These are phyloP conservation scores for Patiria pectinifera DNA, from an alignment of 53 echinoderm and acorn worm genomes.

Conservation along the genomic window DNA sequence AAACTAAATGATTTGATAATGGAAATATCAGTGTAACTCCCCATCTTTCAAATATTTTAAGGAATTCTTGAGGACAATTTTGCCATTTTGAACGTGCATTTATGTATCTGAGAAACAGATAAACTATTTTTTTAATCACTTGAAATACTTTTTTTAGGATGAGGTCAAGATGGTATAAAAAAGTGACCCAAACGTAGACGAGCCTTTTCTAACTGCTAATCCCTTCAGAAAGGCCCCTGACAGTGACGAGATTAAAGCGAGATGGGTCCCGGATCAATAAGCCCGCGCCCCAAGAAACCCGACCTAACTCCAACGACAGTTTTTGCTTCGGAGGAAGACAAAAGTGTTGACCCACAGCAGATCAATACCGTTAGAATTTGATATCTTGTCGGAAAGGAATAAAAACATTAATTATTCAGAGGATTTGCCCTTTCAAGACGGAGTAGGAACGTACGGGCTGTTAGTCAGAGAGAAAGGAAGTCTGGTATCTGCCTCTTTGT, in stretches of 20 bases:
- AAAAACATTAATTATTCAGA: conserved; percentile 46
- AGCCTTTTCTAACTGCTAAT: not conserved
- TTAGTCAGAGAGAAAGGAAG: not conserved
- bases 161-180: conserved; percentile 22
- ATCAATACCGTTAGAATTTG: conserved; percentile 48
- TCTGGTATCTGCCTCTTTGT: conserved; percentile 21
- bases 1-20: no score
- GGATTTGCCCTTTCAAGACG: not conserved
- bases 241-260: conserved; percentile 41
- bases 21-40: no score
- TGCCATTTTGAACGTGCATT: not conserved
- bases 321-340: not conserved
- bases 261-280: conserved; percentile 9
- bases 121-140: not conserved
- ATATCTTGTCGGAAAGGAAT: conserved; percentile 38
- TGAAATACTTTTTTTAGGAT: not conserved
- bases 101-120: not conserved
- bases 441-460: not conserved
- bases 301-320: not conserved
- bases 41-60: no score
- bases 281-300: not conserved
- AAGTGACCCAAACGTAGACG: not conserved
- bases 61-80: no score
- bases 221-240: conserved; percentile 22
- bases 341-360: not conserved